Percentiles rank a stretch among this genome's conserved stretches.
Evolutionary conservation across 2,888 invertebrate genomes (phyloP).

Genomic region (Anthrax anthrax): DNA sequence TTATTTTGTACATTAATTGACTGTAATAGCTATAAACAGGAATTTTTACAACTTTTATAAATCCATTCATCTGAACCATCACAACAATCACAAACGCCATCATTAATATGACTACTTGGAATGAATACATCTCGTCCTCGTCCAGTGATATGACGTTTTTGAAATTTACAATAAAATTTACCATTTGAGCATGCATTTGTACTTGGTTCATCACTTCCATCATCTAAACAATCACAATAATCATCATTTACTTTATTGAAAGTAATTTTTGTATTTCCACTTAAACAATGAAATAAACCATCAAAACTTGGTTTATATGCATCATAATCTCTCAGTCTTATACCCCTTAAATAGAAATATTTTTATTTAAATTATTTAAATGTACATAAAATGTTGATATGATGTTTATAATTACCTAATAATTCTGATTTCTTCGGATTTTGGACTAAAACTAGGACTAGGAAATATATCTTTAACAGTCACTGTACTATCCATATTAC

Average conservation of each 20-base stretch:
- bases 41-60: neutral
- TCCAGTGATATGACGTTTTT: conserved; percentile 31
- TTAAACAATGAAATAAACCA: conserved; percentile 36
- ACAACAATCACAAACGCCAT: conserved; percentile 89
- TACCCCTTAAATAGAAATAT: conserved; percentile 24
- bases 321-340: conserved; percentile 31
- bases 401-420: conserved; percentile 21
- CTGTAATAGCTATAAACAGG: neutral
- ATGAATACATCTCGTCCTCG: conserved; percentile 35
- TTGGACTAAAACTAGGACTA: neutral
- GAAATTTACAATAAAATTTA: conserved; percentile 47
- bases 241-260: conserved; percentile 60
- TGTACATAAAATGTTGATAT: conserved; percentile 19
- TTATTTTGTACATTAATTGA: no score
- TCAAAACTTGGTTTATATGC: conserved; percentile 34
- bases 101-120: conserved; percentile 74
- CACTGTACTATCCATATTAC: conserved; percentile 19
- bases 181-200: conserved; percentile 81
- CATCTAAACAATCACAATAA: conserved; percentile 67
- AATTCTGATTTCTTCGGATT: conserved; percentile 10
- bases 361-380: neutral
- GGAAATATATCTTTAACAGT: no score
- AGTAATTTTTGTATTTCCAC: conserved; percentile 36
- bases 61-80: conserved; percentile 81
- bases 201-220: conserved; percentile 66